Conservation (phyloP, 2,113 vertebrate genomes). For the Apteryx owenii region DNA sequence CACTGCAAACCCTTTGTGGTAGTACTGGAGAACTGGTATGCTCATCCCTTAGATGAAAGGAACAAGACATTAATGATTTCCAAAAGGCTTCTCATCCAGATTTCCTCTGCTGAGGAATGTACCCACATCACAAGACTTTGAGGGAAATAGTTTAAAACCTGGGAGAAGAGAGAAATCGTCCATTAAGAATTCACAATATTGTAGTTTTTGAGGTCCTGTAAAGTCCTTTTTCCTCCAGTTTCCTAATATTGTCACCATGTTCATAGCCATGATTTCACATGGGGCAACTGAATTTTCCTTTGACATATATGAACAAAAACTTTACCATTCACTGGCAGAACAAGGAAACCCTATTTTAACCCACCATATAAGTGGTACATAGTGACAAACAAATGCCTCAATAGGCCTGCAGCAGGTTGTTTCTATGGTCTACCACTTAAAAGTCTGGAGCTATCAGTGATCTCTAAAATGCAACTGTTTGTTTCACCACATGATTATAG, state of each 20-base stretch:
- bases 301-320: neutral
- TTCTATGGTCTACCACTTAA: neutral
- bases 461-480: neutral
- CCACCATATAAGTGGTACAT: neutral
- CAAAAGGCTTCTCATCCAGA: neutral
- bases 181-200: neutral
- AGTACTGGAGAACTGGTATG: neutral
- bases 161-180: constrained; percentile 2
- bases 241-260: neutral
- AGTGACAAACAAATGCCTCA: neutral
- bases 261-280: neutral
- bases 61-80: neutral
- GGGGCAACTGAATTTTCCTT: neutral
- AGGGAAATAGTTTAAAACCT: neutral
- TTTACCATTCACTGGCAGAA: neutral
- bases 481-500: neutral
- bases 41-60: neutral
- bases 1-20: neutral
- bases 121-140: neutral
- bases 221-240: neutral
- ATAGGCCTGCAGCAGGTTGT: neutral
- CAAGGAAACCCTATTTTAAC: neutral
- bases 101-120: constrained; percentile 4
- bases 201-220: neutral
- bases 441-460: neutral